These are phyloP conservation scores for Dermolepida albohirtum DNA, from an alignment of 2,888 invertebrate species.

Conservation along the genomic window DNA sequence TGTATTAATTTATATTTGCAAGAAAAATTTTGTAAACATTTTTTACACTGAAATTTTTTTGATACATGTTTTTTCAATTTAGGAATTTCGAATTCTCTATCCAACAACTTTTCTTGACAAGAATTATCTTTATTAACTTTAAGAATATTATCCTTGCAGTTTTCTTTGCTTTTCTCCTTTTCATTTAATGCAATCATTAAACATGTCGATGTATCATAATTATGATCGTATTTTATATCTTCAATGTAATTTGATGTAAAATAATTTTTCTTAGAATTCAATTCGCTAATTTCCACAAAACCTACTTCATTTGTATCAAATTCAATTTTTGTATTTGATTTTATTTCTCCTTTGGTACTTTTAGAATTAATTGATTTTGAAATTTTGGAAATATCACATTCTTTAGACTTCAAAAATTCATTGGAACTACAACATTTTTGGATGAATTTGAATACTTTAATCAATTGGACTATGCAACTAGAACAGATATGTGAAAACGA, in stretches of 20 bases:
- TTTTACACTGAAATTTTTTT: background rate
- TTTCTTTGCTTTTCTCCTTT: no score
- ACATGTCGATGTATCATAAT: no score
- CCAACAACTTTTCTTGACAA: background rate
- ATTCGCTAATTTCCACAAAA: background rate
- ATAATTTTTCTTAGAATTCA: no score
- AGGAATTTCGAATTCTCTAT: background rate
- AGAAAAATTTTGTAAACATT: background rate
- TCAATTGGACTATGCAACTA: slow-evolving; percentile 7
- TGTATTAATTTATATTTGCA: background rate
- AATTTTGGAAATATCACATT: background rate
- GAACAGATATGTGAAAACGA: slow-evolving; percentile 13
- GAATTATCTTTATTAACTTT: no score
- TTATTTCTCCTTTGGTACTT: background rate
- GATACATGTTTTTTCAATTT: background rate
- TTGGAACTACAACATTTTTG: slow-evolving; percentile 3
- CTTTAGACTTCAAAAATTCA: slow-evolving; percentile 2
- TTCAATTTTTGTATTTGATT: background rate
- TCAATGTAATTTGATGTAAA: no score
- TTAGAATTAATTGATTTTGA: no score
- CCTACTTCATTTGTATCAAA: background rate
- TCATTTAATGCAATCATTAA: no score
- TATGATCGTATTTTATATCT: no score
- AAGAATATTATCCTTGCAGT: no score
- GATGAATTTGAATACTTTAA: slow-evolving; percentile 11